Conservation (phyloP, 2,888 invertebrate species). For the Lamproptera curius region DNA sequence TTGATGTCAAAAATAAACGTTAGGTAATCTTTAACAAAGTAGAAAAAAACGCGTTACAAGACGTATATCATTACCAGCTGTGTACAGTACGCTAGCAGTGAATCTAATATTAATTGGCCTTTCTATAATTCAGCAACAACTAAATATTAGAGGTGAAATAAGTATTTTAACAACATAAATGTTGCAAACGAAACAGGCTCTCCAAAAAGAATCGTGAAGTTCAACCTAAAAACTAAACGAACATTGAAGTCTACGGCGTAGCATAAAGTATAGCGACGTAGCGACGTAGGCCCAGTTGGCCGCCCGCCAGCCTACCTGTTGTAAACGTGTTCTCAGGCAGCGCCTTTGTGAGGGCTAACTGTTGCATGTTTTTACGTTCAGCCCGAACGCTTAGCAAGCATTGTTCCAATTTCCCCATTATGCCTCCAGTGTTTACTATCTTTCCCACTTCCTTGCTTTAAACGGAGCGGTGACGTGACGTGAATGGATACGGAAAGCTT, state of each 20-base stretch:
- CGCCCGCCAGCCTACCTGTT: conserved; percentile 70
- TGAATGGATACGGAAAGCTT: neutral
- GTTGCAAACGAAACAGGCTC: too few species aligned
- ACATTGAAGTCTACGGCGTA: conserved; percentile 54
- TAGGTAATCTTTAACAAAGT: too few species aligned
- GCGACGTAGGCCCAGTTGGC: conserved; percentile 42
- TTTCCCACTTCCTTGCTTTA: conserved; percentile 9
- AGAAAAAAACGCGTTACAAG: too few species aligned
- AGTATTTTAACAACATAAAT: too few species aligned
- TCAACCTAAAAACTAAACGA: too few species aligned
- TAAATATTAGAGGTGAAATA: too few species aligned
- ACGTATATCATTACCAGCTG: too few species aligned
- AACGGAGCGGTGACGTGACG: neutral
- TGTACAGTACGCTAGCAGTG: too few species aligned
- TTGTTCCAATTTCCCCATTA: conserved; percentile 18
- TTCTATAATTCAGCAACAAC: too few species aligned
- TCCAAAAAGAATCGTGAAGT: too few species aligned
- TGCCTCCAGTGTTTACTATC: conserved; percentile 10
- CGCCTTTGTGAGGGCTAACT: conserved; percentile 39
- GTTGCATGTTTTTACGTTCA: conserved; percentile 34
- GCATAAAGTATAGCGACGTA: conserved; percentile 42
- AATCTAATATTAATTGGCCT: too few species aligned
- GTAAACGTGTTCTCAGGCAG: conserved; percentile 52
- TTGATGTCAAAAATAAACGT: too few species aligned
- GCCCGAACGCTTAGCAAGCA: conserved; percentile 13